Evolutionary conservation across 2,888 invertebrate genomes (phyloP).

Genomic region (Drosophila hawaiiensis): DNA sequence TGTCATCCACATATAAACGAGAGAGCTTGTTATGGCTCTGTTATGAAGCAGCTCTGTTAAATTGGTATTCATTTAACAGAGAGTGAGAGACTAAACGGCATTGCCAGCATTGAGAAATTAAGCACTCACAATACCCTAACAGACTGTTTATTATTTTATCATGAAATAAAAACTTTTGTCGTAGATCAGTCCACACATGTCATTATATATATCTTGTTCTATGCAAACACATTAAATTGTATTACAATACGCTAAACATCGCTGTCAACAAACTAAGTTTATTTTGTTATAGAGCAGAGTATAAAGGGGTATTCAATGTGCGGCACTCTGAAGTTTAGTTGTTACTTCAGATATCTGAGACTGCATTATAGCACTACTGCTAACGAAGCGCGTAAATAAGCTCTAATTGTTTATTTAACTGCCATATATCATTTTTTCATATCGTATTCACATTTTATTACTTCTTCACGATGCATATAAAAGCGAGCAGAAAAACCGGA

Average conservation of each 20-base stretch:
- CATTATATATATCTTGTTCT: neutral
- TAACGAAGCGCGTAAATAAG: constrained; percentile 12
- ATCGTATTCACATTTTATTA: constrained; percentile 6
- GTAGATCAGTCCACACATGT: neutral
- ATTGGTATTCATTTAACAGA: neutral
- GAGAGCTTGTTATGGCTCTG: constrained; percentile 47
- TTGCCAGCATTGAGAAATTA: constrained; percentile 53
- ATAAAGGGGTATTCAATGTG: neutral
- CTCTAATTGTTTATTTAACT: constrained; percentile 22
- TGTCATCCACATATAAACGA: constrained; percentile 45
- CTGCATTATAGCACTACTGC: neutral
- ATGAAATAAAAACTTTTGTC: neutral
- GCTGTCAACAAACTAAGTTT: neutral
- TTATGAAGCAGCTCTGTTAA: constrained; percentile 32
- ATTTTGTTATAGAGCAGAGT: too few relatives aligned
- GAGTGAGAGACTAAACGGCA: constrained; percentile 27
- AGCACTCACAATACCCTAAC: constrained; percentile 2
- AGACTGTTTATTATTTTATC: neutral
- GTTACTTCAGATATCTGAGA: constrained; percentile 5
- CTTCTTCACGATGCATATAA: constrained; percentile 2
- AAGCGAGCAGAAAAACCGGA: constrained; percentile 32
- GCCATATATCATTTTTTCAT: constrained; percentile 14
- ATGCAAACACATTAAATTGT: neutral
- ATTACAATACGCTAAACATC: neutral
- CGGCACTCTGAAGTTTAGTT: neutral